phyloP scores from a whole-genome alignment of 2,888 invertebrate species.

The Lysandra coridon region DNA sequence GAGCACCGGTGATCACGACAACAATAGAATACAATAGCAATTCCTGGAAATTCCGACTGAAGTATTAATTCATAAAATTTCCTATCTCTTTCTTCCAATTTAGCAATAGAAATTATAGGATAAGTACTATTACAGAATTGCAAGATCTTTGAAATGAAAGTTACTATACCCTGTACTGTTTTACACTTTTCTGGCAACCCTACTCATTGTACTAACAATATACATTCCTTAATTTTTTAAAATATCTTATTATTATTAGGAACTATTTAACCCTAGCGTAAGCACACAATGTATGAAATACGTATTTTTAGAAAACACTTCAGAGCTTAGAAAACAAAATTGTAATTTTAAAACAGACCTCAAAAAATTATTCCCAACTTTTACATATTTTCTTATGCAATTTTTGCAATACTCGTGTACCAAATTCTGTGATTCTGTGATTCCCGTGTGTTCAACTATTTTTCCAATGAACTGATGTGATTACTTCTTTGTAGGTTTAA shows the following conservation, averaged over 20 bases:
- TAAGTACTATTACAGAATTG: neutral
- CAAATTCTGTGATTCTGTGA: constrained; percentile 28
- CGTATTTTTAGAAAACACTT: constrained; percentile 21
- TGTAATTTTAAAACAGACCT: constrained; percentile 5
- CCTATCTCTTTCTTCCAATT: neutral
- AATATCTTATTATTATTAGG: neutral
- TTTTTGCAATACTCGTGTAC: neutral
- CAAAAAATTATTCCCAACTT: neutral
- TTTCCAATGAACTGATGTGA: neutral
- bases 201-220: neutral
- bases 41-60: too few species aligned
- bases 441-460: constrained; percentile 5
- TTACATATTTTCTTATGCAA: neutral
- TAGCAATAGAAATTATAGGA: neutral
- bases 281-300: constrained; percentile 16
- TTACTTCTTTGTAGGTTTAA: neutral
- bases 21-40: too few species aligned
- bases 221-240: constrained; percentile 1
- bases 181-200: neutral
- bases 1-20: too few species aligned
- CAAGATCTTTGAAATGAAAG: neutral
- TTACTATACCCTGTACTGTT: neutral
- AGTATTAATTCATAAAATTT: neutral
- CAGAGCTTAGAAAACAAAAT: constrained; percentile 7
- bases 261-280: constrained; percentile 6